phyloP scores from a whole-genome alignment of 1,140 invertebrate species.

The Procambarus clarkii region DNA sequence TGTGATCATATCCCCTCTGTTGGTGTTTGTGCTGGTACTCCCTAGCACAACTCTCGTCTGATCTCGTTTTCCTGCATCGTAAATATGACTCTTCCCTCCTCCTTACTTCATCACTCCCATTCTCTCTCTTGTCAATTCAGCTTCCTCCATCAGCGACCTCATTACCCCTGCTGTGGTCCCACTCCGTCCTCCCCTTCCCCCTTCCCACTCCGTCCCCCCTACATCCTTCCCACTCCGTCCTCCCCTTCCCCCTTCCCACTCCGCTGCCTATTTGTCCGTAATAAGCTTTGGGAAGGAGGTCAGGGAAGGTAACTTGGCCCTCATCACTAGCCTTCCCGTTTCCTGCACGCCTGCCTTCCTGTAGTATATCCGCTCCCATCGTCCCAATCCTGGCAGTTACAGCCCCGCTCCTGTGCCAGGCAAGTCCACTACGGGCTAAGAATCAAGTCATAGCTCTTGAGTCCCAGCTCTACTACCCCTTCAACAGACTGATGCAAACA shows the following conservation, averaged over 20 bases:
- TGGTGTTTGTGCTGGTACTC: background rate
- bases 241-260: background rate
- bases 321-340: background rate
- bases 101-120: background rate
- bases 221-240: too few species aligned
- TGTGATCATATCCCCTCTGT: too few species aligned
- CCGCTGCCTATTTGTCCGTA: background rate
- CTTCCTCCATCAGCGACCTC: background rate
- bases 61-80: too few species aligned
- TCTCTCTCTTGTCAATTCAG: background rate
- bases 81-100: too few species aligned
- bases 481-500: too few species aligned
- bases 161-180: background rate
- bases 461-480: too few species aligned
- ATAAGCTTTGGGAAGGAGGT: background rate
- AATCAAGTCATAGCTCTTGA: too few species aligned
- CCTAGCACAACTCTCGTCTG: background rate
- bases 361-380: too few species aligned
- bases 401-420: too few species aligned
- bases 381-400: background rate
- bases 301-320: background rate
- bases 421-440: too few species aligned
- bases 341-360: too few species aligned
- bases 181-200: background rate
- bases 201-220: background rate